These are phyloP conservation scores for Drosophila histrio DNA, from an alignment of 2,888 invertebrate species.

Conservation along the genomic window DNA sequence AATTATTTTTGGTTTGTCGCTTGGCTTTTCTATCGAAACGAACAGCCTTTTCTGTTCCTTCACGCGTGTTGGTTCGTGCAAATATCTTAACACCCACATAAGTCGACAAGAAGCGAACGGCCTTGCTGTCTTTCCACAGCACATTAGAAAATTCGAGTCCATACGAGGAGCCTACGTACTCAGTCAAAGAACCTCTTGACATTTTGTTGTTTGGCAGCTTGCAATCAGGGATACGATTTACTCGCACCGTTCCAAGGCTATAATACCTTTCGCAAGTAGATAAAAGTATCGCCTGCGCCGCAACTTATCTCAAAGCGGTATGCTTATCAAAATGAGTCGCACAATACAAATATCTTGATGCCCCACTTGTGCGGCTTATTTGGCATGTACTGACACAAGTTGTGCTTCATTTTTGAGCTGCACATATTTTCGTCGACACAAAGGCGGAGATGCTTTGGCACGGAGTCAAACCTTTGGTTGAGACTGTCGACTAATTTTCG, in stretches of 20 bases:
- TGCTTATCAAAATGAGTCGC: slow-evolving; percentile 22
- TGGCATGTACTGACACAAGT: slow-evolving; percentile 37
- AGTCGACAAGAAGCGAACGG: slow-evolving; percentile 18
- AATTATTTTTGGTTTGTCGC: no score
- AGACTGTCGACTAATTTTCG: slow-evolving; percentile 8
- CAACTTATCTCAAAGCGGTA: slow-evolving; percentile 29
- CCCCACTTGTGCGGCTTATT: slow-evolving; percentile 39
- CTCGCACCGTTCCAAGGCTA: no score
- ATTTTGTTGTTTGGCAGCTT: not conserved
- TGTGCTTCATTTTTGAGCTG: slow-evolving; percentile 37
- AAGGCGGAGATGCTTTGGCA: slow-evolving; percentile 40
- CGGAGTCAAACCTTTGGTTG: slow-evolving; percentile 25
- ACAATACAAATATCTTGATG: slow-evolving; percentile 30
- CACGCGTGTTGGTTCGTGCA: no score
- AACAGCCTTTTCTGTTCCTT: no score
- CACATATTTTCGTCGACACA: slow-evolving; percentile 48
- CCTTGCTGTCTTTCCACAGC: slow-evolving; percentile 18
- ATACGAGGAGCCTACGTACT: slow-evolving; percentile 23
- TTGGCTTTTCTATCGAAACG: no score
- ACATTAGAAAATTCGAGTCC: slow-evolving; percentile 14
- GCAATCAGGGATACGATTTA: no score
- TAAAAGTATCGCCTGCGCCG: slow-evolving; percentile 32
- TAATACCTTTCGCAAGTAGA: no score
- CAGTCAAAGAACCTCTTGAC: slow-evolving; percentile 4
- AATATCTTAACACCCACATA: slow-evolving; percentile 22